Evolutionary conservation across 2,113 vertebrate genomes (phyloP), one percentile per base, ranked within the genome.

Genomic region (Canis aureus): DNA sequence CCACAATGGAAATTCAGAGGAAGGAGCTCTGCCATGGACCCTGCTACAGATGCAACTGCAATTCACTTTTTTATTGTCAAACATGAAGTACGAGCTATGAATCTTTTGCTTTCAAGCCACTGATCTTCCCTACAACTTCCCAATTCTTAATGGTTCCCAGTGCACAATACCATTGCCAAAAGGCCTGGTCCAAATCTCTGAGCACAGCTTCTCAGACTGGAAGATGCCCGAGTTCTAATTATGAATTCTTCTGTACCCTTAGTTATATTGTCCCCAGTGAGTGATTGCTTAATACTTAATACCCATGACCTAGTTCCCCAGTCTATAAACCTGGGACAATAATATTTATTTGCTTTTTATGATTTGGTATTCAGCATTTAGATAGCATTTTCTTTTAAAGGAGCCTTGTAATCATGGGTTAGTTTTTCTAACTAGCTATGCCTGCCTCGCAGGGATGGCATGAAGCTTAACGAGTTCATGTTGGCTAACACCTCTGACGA

Each of bases 331-430:
- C 66, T 74, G 49, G 84, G 29, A 71, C 76, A 92, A 51, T 96
- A 93, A 94, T 97, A 96, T 87, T 83, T 97, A 94, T 51, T 69
- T 95, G 62, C 60, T 62, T 88, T 96, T 93, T 95, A 95, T 98
- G 53, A 95, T 81, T 91, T 92, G 57, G 15, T 76, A 78, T 84
- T 83, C 55, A 94, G 38, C 69, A 94, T 87, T 95, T 90, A 96
- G 90, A 91, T 15, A 89, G 74, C 89, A 90, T 94, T 84, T 96
- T 69, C 92, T 92, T 92, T 96, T 82, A 96, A 96, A 93, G 4
- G 15, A 25, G 22, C 12, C 35, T 96, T 96, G 55, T 73, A 94
- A 84, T 84, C 5, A 73, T 81, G 71, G 82, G 66, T 83, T 88
- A 51, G 4, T 35, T 97, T 66, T 95, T 84, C 92, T 94, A 93